Evolutionary conservation across 1,140 invertebrate species (phyloP).

Genomic region (Lepidurus packardi): DNA sequence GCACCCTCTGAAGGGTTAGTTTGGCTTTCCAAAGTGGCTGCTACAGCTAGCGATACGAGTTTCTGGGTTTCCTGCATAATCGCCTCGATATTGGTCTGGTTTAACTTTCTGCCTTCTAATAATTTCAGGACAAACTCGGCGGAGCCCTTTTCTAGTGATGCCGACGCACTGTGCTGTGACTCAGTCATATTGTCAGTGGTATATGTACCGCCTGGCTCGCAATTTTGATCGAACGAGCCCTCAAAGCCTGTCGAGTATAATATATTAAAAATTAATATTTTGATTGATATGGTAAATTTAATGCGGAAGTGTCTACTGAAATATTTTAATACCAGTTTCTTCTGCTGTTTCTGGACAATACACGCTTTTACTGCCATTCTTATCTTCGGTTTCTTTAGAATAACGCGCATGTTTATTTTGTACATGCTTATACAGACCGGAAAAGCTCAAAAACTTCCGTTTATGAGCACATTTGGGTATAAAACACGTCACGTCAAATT

Average conservation of each 20-base stretch:
- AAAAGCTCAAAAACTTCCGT: background rate
- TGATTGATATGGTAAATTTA: background rate
- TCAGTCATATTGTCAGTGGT: constrained; percentile 5
- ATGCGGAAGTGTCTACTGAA: background rate
- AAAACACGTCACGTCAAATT: constrained; percentile 6
- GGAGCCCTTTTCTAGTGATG: background rate
- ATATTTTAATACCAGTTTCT: constrained; percentile 7
- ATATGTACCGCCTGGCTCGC: constrained; percentile 4
- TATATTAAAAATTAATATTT: constrained; percentile 9
- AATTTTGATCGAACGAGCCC: constrained; percentile 5
- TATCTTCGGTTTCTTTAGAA: background rate
- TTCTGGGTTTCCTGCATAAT: constrained; percentile 5
- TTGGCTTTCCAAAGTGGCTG: constrained; percentile 4
- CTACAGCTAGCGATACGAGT: background rate
- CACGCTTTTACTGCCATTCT: background rate
- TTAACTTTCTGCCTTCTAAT: constrained; percentile 1
- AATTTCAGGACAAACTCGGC: background rate
- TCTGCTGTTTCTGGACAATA: constrained; percentile 5
- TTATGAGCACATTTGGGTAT: background rate
- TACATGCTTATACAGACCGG: background rate
- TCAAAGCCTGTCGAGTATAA: background rate
- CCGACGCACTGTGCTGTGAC: background rate
- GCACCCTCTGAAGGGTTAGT: constrained; percentile 4
- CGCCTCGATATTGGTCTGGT: background rate
- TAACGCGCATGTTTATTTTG: background rate